Conservation (phyloP, 1,140 invertebrate genomes). For the Drosophila auraria region DNA sequence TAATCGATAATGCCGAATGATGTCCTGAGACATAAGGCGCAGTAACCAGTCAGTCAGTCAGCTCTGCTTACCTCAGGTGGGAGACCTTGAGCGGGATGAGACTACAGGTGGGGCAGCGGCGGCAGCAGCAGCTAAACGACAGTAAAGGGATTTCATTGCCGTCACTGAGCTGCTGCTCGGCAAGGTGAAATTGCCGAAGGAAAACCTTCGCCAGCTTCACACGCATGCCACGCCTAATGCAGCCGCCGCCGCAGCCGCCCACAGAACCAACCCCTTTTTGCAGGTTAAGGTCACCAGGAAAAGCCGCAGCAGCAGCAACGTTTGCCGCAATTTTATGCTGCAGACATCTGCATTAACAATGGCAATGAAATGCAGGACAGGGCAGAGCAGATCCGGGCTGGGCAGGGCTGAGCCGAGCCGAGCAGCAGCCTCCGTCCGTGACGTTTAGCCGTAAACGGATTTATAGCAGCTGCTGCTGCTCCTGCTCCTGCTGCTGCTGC, state of each 20-base stretch:
- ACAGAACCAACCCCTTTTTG: slow-evolving; percentile 38
- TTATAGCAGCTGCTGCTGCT: slow-evolving; percentile 53
- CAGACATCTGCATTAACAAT: slow-evolving; percentile 74
- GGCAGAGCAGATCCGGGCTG: slow-evolving; percentile 1
- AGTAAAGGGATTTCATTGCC: slow-evolving; percentile 68
- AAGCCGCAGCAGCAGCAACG: slow-evolving; percentile 27
- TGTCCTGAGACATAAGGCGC: slow-evolving; percentile 37
- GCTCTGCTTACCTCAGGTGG: slow-evolving; percentile 39
- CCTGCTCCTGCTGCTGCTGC: neutral
- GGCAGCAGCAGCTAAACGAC: slow-evolving; percentile 4
- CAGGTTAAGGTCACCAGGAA: slow-evolving; percentile 70
- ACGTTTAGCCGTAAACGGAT: slow-evolving; percentile 77
- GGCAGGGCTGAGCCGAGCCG: slow-evolving; percentile 13
- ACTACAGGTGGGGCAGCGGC: neutral
- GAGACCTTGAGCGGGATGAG: slow-evolving; percentile 43
- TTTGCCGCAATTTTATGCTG: slow-evolving; percentile 73
- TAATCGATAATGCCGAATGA: slow-evolving; percentile 58
- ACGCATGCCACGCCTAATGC: slow-evolving; percentile 66
- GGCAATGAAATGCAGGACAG: slow-evolving; percentile 68
- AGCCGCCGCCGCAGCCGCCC: slow-evolving; percentile 3
- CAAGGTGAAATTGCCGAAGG: slow-evolving; percentile 60
- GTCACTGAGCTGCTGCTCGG: slow-evolving; percentile 48
- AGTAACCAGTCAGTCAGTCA: slow-evolving; percentile 15
- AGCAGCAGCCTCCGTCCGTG: slow-evolving; percentile 36
- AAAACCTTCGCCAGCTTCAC: slow-evolving; percentile 59